Evolutionary conservation across 2,797 vertebrate species (phyloP), one percentile per base, ranked within the genome.

Genomic region (Pangasius sanitwongsei): DNA sequence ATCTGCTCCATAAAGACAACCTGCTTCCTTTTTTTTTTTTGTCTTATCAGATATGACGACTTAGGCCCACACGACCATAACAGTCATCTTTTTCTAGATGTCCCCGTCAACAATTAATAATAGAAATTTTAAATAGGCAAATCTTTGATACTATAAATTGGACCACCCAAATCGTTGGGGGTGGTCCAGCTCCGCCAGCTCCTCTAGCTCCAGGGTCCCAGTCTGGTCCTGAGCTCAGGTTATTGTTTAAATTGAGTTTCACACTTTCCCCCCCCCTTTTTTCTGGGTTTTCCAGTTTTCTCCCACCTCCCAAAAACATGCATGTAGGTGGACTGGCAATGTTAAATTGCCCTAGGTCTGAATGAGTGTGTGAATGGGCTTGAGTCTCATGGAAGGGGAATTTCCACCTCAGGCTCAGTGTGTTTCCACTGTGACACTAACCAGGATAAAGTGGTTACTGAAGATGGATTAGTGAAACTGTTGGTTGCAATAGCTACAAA

Each of bases 211-310:
- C 2, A 77, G n/a, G 28, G 48, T 61, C 34, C 34, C 6, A 82
- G 23, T 28, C 34, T 41, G 25, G 48, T 63, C 2, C 7, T 11
- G 2, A 55, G n/a, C 31, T 81, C 16, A 18, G n/a, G 16, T 55
- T 18, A 31, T 37, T 34, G 53, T 7, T 48, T 37, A 31, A 70
- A 74, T 2, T 3, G 41, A n/a, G 28, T 31, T 61, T 82, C 34
- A 37, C 9, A 13, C 1, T 2, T 23, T 44, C 0, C 6, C 9
- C 2, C 1, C 6, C 3, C n/a, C n/a, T n/a, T n/a, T n/a, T n/a
- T 63, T 48, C 11, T 12, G 34, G 23, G 37, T 63, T 83, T 83
- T 44, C 59, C 57, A 6, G 55, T 37, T 59, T 59, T 59, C 23
- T 83, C 15, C 25, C 41, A 48, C 25, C 25, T 4, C 13, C 0